phyloP scores from a whole-genome alignment of 1,140 invertebrate genomes.

The Panagrolaimus sp. region DNA sequence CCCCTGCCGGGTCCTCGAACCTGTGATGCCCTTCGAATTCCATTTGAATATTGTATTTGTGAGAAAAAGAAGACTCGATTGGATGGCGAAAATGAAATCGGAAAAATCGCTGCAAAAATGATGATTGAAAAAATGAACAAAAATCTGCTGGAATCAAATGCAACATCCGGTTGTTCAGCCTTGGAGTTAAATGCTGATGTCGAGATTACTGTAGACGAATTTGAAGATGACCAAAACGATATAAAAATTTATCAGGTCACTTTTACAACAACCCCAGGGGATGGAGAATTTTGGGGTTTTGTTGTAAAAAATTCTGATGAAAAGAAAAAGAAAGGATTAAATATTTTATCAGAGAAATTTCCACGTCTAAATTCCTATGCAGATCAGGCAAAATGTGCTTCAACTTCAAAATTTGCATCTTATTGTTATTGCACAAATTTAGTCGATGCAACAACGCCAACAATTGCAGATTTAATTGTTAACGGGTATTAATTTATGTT shows the following conservation, averaged over 20 bases:
- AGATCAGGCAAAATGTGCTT: not conserved
- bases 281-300: slow-evolving; percentile 22
- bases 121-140: slow-evolving; percentile 13
- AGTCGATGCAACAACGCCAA: too few species aligned
- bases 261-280: slow-evolving; percentile 16
- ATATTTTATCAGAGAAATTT: not conserved
- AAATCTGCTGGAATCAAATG: too few species aligned
- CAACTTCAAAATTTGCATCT: not conserved
- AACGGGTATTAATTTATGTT: too few species aligned
- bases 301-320: slow-evolving; percentile 7
- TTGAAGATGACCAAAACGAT: too few species aligned
- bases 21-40: not conserved
- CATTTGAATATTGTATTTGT: slow-evolving; percentile 15
- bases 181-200: too few species aligned
- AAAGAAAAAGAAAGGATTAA: not conserved
- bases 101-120: not conserved
- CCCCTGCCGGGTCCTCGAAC: not conserved
- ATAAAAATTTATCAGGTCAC: slow-evolving; percentile 17
- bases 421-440: slow-evolving; percentile 11
- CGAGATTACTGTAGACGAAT: too few species aligned
- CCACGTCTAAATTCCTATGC: slow-evolving; percentile 7
- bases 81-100: not conserved
- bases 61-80: not conserved
- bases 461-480: too few species aligned
- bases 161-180: too few species aligned